Conservation (phyloP, 2,888 invertebrate species). For the Hyppa rectilinea region DNA sequence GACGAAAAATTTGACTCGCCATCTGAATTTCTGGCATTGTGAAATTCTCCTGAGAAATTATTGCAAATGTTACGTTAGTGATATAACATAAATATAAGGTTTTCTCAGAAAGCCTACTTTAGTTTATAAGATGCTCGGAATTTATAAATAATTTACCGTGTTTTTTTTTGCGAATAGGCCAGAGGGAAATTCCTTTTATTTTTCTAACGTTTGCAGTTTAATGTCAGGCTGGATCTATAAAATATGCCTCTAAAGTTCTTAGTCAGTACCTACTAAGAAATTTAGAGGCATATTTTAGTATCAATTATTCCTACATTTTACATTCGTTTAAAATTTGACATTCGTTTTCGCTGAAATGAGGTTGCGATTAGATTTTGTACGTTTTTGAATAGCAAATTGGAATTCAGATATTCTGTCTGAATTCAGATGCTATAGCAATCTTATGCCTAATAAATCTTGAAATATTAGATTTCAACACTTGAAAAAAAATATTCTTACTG, state of each 20-base stretch:
- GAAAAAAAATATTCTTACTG: no score
- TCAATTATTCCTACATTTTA: not conserved
- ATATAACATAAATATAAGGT: slow-evolving; percentile 6
- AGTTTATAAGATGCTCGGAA: not conserved
- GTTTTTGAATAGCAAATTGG: not conserved
- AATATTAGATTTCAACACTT: no score
- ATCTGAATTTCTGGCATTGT: slow-evolving; percentile 20
- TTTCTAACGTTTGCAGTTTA: not conserved
- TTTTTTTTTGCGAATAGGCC: not conserved
- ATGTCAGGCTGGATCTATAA: not conserved
- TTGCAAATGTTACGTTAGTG: slow-evolving; percentile 25
- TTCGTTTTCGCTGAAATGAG: not conserved
- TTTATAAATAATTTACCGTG: slow-evolving; percentile 2
- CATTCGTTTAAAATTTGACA: no score
- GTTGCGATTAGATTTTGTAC: not conserved
- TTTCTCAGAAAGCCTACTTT: slow-evolving; percentile 1
- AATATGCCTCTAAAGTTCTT: not conserved
- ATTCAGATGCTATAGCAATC: no score
- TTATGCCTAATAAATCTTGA: no score
- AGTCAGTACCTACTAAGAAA: no score
- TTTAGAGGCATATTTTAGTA: no score
- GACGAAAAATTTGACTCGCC: slow-evolving; percentile 26
- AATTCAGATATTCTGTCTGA: no score
- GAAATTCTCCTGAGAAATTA: slow-evolving; percentile 60
- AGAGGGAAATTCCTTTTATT: not conserved